A percentile compares a stretch with the other conserved stretches of the same genome.
Evolutionary conservation across 2,888 invertebrate species (phyloP).

Genomic region (Drosophila austrosaltans): DNA sequence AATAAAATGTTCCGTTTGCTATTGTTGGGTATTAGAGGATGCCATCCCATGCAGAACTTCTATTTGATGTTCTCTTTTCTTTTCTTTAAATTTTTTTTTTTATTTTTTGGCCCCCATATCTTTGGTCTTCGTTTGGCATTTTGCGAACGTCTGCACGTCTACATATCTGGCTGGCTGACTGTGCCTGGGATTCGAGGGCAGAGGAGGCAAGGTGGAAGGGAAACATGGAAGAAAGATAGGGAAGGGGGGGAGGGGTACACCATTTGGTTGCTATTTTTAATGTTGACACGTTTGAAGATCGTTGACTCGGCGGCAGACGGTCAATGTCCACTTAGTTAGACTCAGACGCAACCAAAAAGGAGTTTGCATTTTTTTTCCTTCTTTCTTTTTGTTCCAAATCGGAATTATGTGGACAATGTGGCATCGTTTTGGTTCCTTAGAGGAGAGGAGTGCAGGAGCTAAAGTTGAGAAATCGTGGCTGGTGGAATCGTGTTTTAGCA

Average conservation of each 20-base stretch:
- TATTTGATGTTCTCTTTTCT: conserved; percentile 29
- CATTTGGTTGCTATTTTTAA: conserved; percentile 76
- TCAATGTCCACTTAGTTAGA: conserved; percentile 71
- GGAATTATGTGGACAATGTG: conserved; percentile 67
- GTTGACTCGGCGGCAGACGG: conserved; percentile 73
- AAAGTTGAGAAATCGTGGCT: conserved; percentile 43
- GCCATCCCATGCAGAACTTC: conserved; percentile 24
- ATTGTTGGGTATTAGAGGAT: conserved; percentile 7
- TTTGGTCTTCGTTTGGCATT: conserved; percentile 73
- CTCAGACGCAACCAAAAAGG: conserved; percentile 28
- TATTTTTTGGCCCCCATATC: conserved; percentile 54
- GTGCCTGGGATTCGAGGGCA: conserved; percentile 42
- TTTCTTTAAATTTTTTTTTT: conserved; percentile 25
- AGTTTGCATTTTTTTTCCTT: conserved; percentile 4
- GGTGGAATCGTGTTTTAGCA: conserved; percentile 55
- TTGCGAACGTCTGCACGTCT: conserved; percentile 76
- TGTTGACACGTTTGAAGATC: conserved; percentile 79
- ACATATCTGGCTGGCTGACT: conserved; percentile 61
- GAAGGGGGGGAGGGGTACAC: conserved; percentile 42
- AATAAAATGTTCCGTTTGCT: neutral
- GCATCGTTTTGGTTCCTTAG: conserved; percentile 49
- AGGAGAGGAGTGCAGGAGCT: neutral
- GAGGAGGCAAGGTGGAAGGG: neutral
- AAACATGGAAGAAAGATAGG: neutral
- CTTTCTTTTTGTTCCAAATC: conserved; percentile 36